A percentile compares a stretch with the other conserved stretches of the same genome.
phyloP scores from a whole-genome alignment of 2,797 vertebrate genomes.

The Ctenopoma kingsleyae region DNA sequence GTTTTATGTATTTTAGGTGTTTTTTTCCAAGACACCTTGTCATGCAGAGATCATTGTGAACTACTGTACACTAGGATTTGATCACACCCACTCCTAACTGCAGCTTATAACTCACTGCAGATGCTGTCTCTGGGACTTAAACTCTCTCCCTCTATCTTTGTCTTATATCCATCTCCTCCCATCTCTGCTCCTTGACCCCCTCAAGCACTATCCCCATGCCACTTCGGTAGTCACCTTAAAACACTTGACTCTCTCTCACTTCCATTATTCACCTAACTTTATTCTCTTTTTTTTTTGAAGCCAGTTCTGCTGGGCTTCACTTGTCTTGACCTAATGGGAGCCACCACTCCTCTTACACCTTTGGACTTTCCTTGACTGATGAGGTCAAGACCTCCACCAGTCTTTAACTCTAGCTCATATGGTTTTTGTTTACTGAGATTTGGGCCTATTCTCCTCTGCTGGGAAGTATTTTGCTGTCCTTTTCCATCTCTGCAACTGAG shows the following conservation, averaged over 20 bases:
- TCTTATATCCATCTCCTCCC: constrained; percentile 41
- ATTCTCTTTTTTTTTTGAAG: constrained; percentile 25
- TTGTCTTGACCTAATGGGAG: constrained; percentile 54
- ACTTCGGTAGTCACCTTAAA: constrained; percentile 47
- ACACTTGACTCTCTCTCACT: constrained; percentile 23
- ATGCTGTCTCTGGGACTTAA: constrained; percentile 13
- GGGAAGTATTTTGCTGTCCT: constrained; percentile 18
- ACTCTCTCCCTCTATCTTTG: constrained; percentile 10
- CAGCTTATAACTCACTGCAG: constrained; percentile 9
- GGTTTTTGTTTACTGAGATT: constrained; percentile 64
- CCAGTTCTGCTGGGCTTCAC: constrained; percentile 43
- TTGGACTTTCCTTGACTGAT: constrained; percentile 55
- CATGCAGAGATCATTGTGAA: constrained; percentile 1
- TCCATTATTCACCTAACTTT: constrained; percentile 45
- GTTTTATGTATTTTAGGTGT: neutral
- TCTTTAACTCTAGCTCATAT: constrained; percentile 41
- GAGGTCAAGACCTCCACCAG: constrained; percentile 59
- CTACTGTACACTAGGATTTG: constrained; percentile 22
- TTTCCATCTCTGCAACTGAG: constrained; percentile 24
- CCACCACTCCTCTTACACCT: constrained; percentile 40
- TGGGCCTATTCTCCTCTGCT: constrained; percentile 38
- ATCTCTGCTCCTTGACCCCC: constrained; percentile 43
- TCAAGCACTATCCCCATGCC: constrained; percentile 3
- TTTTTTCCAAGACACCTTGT: neutral
- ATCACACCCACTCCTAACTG: constrained; percentile 35